A percentile compares a stretch with the other conserved stretches of the same genome.
Conservation (phyloP, 2,888 invertebrate species). For the Hedychridium roseum region DNA sequence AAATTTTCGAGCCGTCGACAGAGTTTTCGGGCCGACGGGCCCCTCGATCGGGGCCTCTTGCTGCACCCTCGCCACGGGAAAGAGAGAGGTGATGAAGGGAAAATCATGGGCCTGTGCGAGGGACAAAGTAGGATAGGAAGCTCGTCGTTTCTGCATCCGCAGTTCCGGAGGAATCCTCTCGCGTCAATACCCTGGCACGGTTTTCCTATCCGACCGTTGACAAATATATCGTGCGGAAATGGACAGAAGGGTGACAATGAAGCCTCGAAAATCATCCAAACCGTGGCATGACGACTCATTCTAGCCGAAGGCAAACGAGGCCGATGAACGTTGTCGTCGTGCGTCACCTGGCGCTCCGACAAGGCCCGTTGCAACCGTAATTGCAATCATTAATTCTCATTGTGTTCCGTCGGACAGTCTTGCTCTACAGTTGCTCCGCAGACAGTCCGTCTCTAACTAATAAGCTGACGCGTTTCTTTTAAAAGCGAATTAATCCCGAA, state of each 20-base stretch:
- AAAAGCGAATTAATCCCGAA: too few species aligned
- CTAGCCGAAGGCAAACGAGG: conserved; percentile 6
- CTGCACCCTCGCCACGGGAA: too few species aligned
- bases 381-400: conserved; percentile 32
- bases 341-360: conserved; percentile 28
- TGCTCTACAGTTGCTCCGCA: too few species aligned
- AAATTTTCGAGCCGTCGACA: conserved; percentile 41
- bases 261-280: conserved; percentile 18
- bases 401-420: too few species aligned
- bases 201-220: conserved; percentile 32
- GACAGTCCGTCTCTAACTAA: conserved; percentile 14
- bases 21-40: conserved; percentile 22
- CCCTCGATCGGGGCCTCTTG: conserved; percentile 9
- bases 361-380: conserved; percentile 22
- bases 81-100: too few species aligned
- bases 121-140: too few species aligned
- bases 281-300: conserved; percentile 42
- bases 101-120: too few species aligned
- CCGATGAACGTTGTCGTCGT: too few species aligned
- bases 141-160: conserved; percentile 5
- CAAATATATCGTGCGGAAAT: conserved; percentile 36
- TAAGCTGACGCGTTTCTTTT: conserved; percentile 1
- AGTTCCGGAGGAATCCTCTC: conserved; percentile 18
- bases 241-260: conserved; percentile 31
- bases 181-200: conserved; percentile 29